Conservation (phyloP, 2,113 vertebrate genomes). For the Otus sunia region DNA sequence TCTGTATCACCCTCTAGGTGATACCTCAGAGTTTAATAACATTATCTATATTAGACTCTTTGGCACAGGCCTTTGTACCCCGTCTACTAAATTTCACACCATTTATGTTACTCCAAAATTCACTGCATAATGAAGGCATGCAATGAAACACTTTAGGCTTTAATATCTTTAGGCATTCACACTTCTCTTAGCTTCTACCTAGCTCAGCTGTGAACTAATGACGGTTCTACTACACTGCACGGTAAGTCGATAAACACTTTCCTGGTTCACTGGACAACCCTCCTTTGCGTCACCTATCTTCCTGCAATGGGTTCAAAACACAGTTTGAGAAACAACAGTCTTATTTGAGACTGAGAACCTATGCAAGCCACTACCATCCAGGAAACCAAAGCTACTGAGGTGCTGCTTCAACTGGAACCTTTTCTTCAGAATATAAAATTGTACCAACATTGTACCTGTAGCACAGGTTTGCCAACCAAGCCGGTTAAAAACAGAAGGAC, state of each 20-base stretch:
- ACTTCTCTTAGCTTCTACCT: not conserved
- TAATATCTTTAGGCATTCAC: not conserved
- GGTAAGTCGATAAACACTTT: not conserved
- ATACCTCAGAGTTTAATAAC: not conserved
- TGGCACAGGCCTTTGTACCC: not conserved
- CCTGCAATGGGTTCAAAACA: not conserved
- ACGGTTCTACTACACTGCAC: not conserved
- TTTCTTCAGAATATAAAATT: not conserved
- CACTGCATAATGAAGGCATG: rapidly evolving
- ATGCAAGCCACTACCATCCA: not conserved
- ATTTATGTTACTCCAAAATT: not conserved
- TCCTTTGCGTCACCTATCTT: not conserved
- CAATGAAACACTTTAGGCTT: not conserved
- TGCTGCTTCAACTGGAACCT: not conserved
- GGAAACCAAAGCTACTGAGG: not conserved
- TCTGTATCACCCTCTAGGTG: too few relatives aligned
- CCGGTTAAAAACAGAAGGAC: not conserved
- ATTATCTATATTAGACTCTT: not conserved
- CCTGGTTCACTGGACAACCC: not conserved
- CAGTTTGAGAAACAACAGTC: not conserved
- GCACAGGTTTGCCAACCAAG: not conserved
- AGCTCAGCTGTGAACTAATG: not conserved
- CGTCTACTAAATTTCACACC: not conserved
- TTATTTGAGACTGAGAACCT: not conserved
- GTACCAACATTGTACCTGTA: not conserved